Conservation (phyloP, 1,140 invertebrate genomes). For the Cydia fagiglandana region DNA sequence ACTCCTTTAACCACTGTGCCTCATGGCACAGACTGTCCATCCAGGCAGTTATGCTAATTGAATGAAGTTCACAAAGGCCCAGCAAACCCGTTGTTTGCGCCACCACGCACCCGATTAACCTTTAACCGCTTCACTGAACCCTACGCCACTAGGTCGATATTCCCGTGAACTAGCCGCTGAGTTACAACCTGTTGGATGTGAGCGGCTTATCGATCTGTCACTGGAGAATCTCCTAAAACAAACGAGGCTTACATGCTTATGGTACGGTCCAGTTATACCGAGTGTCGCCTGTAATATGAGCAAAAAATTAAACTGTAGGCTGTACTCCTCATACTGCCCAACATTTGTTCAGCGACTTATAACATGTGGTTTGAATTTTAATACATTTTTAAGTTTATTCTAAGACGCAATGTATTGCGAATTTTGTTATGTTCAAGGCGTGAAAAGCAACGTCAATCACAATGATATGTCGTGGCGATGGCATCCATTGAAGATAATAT, state of each 20-base stretch:
- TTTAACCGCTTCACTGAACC: background rate
- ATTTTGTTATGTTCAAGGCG: too few species aligned
- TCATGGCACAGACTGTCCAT: background rate
- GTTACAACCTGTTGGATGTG: background rate
- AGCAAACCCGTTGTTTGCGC: conserved; percentile 6
- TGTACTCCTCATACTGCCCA: too few species aligned
- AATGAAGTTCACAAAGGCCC: conserved; percentile 9
- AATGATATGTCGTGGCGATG: too few species aligned
- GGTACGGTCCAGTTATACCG: too few species aligned
- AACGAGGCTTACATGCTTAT: background rate
- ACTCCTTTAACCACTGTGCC: background rate
- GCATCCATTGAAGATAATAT: too few species aligned
- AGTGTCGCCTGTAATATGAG: too few species aligned
- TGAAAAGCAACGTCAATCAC: too few species aligned
- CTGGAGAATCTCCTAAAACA: conserved; percentile 10
- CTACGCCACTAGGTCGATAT: background rate
- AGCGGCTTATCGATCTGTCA: background rate
- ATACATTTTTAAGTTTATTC: too few species aligned
- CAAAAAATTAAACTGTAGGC: too few species aligned
- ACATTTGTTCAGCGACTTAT: too few species aligned
- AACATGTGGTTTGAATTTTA: too few species aligned
- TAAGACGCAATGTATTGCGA: too few species aligned
- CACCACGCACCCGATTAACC: conserved; percentile 4
- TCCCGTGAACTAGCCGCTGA: background rate
- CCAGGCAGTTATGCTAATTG: conserved; percentile 10